Conservation (phyloP, 2,888 invertebrate species). For the Leptopilina syphax region DNA sequence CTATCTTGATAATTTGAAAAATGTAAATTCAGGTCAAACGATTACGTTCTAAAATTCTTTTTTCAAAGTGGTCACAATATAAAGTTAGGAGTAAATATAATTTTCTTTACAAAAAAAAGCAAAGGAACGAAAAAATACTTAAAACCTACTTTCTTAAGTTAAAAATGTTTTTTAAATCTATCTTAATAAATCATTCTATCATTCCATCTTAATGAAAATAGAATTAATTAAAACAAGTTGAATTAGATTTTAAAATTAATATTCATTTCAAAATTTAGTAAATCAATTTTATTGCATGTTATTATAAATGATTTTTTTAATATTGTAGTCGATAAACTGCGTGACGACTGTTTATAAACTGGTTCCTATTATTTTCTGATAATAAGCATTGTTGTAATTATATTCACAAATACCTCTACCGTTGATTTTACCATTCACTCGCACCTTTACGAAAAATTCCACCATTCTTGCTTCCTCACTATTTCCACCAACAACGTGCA, state of each 20-base stretch:
- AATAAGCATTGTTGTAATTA: conserved; percentile 32
- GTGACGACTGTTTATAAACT: conserved; percentile 9
- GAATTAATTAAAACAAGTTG: no score
- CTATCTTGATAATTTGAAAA: conserved; percentile 11
- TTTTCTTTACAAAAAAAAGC: no score
- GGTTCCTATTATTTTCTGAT: background rate
- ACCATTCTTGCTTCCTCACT: conserved; percentile 33
- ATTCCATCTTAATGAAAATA: no score
- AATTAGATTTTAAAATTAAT: background rate
- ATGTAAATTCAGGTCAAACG: background rate
- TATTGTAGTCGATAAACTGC: background rate
- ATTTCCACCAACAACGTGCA: conserved; percentile 31
- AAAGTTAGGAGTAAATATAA: background rate
- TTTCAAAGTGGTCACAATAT: background rate
- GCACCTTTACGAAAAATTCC: conserved; percentile 19
- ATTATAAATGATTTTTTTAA: background rate
- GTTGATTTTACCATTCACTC: conserved; percentile 27
- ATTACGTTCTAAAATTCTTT: background rate
- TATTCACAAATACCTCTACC: conserved; percentile 34
- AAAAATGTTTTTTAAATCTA: no score
- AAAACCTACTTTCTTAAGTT: no score
- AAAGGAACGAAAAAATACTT: no score
- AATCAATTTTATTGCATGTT: background rate
- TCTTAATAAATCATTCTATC: no score
- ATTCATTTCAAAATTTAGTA: background rate